phyloP scores from a whole-genome alignment of 1,140 invertebrate species.

The Drosophila hydei region DNA sequence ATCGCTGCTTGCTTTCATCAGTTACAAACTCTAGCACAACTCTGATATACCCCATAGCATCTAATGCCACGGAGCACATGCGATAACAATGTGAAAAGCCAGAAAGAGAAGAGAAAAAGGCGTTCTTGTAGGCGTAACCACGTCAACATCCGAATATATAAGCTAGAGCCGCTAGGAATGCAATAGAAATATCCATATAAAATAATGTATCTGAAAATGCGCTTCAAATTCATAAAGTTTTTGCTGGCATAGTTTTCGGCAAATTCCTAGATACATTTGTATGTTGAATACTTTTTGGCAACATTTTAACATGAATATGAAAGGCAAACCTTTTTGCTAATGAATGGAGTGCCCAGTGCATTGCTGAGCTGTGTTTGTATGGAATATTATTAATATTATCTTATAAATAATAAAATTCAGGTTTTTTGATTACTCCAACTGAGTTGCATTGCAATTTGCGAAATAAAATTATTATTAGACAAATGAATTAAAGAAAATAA shows the following conservation, averaged over 20 bases:
- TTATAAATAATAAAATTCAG: no score
- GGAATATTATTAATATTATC: no score
- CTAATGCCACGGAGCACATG: not conserved
- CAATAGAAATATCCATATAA: conserved; percentile 45
- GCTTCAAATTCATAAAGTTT: conserved; percentile 18
- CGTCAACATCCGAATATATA: conserved; percentile 9
- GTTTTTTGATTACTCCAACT: no score
- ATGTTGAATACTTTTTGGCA: not conserved
- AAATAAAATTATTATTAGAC: no score
- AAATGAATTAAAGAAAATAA: no score
- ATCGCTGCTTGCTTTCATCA: no score
- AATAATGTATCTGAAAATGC: conserved; percentile 27
- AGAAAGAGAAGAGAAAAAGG: not conserved
- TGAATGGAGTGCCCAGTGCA: no score
- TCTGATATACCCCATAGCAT: no score
- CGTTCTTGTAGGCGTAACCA: conserved; percentile 7
- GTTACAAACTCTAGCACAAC: no score
- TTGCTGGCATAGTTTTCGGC: not conserved
- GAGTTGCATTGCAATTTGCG: no score
- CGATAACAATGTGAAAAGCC: conserved; percentile 23
- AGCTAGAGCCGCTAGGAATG: conserved; percentile 53
- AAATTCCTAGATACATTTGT: not conserved
- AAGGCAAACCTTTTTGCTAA: no score
- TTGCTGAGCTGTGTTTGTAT: no score
- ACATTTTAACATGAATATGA: not conserved